Evolutionary conservation across 2,888 invertebrate genomes (phyloP), one percentile per base, ranked within the genome.

Genomic region (Lasioglossum marginatum): DNA sequence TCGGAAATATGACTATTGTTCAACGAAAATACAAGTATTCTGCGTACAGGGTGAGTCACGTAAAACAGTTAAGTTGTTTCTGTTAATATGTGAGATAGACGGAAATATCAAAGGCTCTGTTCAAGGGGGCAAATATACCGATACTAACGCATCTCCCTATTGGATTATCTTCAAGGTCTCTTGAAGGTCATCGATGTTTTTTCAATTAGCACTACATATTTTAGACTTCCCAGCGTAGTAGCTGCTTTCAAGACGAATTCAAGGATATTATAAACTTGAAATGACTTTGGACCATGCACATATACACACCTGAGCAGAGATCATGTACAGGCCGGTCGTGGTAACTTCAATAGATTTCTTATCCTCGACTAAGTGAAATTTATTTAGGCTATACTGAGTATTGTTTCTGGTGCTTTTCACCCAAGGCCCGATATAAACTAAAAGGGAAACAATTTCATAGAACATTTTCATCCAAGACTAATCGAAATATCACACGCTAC

Each of bases 371-470:
- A 94, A 90, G 89, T 94, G 94, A 88, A 94, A 94, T 81, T 93
- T 94, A 81, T 92, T 93, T 81, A 94, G 91, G 83, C 90, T 91
- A 83, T 92, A 94, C 74, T 90, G 91, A n/a, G 93, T 92, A 82
- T 93, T 91, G 78, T 93, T 93, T 83, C 88, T 92, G 45, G 84
- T 82, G 81, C 89, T 92, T 85, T 92, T 94, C 0, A 93, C 91
- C 94, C 94, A 94, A n/a, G 94, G 94, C 37, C 94, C 94, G 52
- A 94, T 92, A 80, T 92, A 89, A 85, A 90, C 94, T 94, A 81
- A 72, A 66, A 37, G 10, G 23, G 23, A 45, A 52, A 45, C 23
- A 52, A 14, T 77, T 73, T 52, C 71, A 5, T 63, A 27, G 23
- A 34, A 40, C 2, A 16, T 68, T 34, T 37, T 71, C 52, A 3